Evolutionary conservation across 2,888 invertebrate species (phyloP).

Genomic region (Antheraea yamamai): DNA sequence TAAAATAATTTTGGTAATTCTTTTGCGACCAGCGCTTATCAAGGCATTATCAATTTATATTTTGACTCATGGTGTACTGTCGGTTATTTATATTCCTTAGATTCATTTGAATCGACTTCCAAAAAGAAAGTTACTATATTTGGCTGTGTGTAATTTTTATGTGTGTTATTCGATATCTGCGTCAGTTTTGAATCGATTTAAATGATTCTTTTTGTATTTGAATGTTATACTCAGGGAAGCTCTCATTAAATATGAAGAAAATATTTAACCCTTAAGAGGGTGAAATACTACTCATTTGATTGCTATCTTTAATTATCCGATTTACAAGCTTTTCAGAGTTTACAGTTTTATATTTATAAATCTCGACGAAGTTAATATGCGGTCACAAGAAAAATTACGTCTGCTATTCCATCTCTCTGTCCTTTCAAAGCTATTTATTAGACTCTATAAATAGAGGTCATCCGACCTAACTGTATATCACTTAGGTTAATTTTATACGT

Average conservation of each 20-base stretch:
- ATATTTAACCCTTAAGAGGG: no score
- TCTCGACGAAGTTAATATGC: not conserved
- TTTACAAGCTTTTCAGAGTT: not conserved
- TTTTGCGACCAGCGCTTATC: not conserved
- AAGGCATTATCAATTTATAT: not conserved
- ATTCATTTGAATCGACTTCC: no score
- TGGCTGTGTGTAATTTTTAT: no score
- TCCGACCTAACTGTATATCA: slow-evolving; percentile 41
- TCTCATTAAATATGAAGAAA: no score
- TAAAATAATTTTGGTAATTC: not conserved
- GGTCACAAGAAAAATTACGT: slow-evolving; percentile 13
- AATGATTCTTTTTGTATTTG: no score
- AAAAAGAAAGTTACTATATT: no score
- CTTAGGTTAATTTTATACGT: slow-evolving; percentile 43
- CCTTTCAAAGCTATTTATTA: slow-evolving; percentile 31
- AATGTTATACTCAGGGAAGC: no score
- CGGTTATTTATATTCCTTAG: not conserved
- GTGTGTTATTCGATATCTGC: no score
- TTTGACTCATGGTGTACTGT: not conserved
- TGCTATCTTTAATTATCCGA: no score
- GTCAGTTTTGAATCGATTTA: no score
- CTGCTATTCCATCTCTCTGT: not conserved
- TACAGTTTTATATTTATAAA: slow-evolving; percentile 1
- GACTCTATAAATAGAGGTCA: slow-evolving; percentile 38
- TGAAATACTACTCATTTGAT: no score